Percentiles rank a stretch among this genome's conserved stretches.
These are phyloP conservation scores for Trachelus tabidus DNA, from an alignment of 2,888 invertebrate genomes.

Conservation along the genomic window DNA sequence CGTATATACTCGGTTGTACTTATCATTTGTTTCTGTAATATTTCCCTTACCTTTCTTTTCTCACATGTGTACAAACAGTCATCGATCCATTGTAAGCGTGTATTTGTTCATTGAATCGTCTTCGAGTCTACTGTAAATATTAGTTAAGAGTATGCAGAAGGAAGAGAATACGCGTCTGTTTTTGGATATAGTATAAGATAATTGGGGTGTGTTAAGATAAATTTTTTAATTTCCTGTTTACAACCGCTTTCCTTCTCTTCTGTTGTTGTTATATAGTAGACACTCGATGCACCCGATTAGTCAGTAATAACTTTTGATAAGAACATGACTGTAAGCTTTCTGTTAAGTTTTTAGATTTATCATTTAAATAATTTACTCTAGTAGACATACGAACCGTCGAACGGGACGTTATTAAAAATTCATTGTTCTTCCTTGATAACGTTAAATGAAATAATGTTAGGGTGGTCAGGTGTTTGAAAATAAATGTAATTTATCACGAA, in stretches of 20 bases:
- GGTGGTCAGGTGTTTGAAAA: not conserved
- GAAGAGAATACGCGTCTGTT: not conserved
- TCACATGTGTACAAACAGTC: not conserved
- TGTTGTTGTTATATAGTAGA: not conserved
- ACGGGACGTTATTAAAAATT: not conserved
- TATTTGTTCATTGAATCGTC: not conserved
- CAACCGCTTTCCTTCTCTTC: not conserved
- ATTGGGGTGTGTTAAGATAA: not conserved
- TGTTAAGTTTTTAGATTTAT: slow-evolving; percentile 1
- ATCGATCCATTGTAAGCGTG: not conserved
- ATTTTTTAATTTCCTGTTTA: not conserved
- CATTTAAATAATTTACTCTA: not conserved
- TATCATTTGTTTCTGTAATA: not conserved
- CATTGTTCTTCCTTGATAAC: not conserved
- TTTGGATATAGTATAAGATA: not conserved
- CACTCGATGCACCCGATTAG: not conserved
- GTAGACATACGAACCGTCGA: not conserved
- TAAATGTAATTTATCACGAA: slow-evolving; percentile 1
- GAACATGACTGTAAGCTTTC: not conserved
- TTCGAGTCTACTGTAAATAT: slow-evolving; percentile 4
- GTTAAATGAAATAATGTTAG: not conserved
- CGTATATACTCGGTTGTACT: not conserved
- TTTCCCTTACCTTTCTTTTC: not conserved
- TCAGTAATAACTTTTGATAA: not conserved
- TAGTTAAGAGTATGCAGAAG: not conserved